These are phyloP conservation scores for Mohoua ochrocephala DNA, from an alignment of 2,113 vertebrate species.

Conservation along the genomic window DNA sequence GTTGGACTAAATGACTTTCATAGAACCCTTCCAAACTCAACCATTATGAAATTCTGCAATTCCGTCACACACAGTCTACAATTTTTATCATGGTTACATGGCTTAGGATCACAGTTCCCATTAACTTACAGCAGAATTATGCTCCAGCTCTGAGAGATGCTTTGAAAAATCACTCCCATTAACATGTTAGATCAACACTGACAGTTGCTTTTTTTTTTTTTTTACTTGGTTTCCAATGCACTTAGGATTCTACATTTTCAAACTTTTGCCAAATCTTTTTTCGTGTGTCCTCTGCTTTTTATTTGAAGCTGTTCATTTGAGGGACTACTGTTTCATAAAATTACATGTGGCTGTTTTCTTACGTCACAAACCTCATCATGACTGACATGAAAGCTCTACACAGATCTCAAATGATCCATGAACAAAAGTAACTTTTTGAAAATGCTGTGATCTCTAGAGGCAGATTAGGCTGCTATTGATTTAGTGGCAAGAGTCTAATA, in stretches of 20 bases:
- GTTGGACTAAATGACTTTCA: not conserved
- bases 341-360: not conserved
- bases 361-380: not conserved
- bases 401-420: not conserved
- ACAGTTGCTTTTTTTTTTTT: not conserved
- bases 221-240: not conserved
- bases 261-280: not conserved
- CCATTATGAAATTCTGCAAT: not conserved
- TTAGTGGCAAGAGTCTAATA: not conserved
- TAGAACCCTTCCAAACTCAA: not conserved
- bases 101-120: not conserved
- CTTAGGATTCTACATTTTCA: not conserved
- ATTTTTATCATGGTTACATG: not conserved
- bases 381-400: not conserved
- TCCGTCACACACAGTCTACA: not conserved
- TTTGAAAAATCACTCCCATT: not conserved
- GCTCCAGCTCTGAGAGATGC: not conserved
- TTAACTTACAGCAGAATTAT: not conserved
- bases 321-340: not conserved
- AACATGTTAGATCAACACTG: not conserved
- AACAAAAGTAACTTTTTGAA: not conserved
- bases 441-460: not conserved
- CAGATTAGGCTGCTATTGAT: not conserved
- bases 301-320: not conserved
- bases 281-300: not conserved